Base-by-base conservation (phyloP, 2,888 invertebrate species). In the Stictocephala bisonia region DNA sequence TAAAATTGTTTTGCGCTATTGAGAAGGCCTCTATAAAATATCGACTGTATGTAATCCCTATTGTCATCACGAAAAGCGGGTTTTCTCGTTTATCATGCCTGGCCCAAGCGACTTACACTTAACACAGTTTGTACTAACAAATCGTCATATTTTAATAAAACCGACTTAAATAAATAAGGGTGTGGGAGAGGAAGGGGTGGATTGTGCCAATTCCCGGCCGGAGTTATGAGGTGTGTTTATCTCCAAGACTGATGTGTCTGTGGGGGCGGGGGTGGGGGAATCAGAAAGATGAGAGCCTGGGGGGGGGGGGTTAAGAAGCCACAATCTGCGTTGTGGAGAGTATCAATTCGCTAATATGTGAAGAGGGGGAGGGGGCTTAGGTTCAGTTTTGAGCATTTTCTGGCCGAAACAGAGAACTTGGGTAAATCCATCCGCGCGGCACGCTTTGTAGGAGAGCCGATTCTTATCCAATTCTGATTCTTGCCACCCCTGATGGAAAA, bases 281-380 rank as follows among this genome's bases (percentile, higher is more conserved):
- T n/a, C n/a, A n/a, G n/a, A n/a, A n/a, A n/a, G n/a, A n/a, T n/a
- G n/a, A n/a, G n/a, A n/a, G n/a, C n/a, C 6, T 7, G 20, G 24
- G 29, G 56, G 56, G 56, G 27, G 56, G 60, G 60, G 60, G 51
- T 9, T 60, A 60, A 60, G 60, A 40, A 69, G 41, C 53, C 69
- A 40, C 69, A 69, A 69, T 68, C 68, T 51, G 69, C 56, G 29
- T 53, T 53, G 56, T 40, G 53, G 24, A 60, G 60, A n/a, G 60
- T 71, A 71, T 71, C 71, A 71, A 71, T 71, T 71, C 71, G 60
- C 71, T 71, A 71, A 71, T 71, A 60, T 60, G 60, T 50, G 60
- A 22, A 6, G 40, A 29, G 29, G 24, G 70, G 40, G n/a, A n/a
- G 66, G 60, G 27, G 48, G 41, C 51, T 53, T 53, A 53, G 27